Base-by-base conservation (phyloP, 2,888 invertebrate species). In the Lasioglossum morio region DNA sequence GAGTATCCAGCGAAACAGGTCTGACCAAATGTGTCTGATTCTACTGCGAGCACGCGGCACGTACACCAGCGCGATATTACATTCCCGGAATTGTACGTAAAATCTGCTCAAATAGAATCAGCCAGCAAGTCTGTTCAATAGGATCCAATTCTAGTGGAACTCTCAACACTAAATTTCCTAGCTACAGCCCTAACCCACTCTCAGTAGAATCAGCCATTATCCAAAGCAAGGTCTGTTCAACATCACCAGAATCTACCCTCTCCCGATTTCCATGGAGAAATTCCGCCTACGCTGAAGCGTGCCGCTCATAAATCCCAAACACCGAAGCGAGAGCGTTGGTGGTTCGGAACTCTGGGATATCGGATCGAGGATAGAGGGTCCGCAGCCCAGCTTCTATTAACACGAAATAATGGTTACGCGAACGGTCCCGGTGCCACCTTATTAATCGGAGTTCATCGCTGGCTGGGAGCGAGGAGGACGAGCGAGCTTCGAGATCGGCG, bases 401-500 rank as follows among this genome's bases (percentile, higher is more conserved):
- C 53, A 30, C 23, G 16, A 10, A 46, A 46, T 46, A 27, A 46
- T 14, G 72, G 16, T 53, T 72, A 69, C 66, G 34, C 30, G 70
- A 78, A 78, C 43, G 53, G 66, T 69, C 23, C 23, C n/a, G n/a
- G 23, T 19, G 40, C 75, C 66, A 66, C 34, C 75, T 75, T 76
- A 77, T 72, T 53, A 69, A 77, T 76, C 72, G n/a, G 48, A 37
- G 72, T 81, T 83, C 60, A 48, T 73, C 34, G 72, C 60, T 73
- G 19, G 75, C 34, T 46, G 63, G 30, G 16, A 30, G 43, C 16
- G 27, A 4, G 66, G 30, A 10, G 48, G 27, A n/a, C 8, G 43
- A 46, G 63, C n/a, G 40, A 30, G 37, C n/a, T n/a, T 69, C 19
- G 77, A 48, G 69, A 86, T 84, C 79, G 79, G 46, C 72, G 74